Evolutionary conservation across 2,888 invertebrate species (phyloP).

Genomic region (Nasonovia ribisnigri): DNA sequence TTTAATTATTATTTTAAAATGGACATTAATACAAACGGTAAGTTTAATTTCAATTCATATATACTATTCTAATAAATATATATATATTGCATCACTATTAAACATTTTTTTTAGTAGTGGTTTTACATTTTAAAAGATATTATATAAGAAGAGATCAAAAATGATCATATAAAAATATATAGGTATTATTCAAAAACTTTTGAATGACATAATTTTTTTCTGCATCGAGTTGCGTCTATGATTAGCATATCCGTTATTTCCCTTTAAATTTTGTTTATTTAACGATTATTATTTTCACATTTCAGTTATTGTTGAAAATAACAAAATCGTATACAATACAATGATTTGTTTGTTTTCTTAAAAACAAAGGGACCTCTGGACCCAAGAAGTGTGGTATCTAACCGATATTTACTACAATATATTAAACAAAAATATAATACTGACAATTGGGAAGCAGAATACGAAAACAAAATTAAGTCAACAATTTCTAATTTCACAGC

Average conservation of each 20-base stretch:
- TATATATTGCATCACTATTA: neutral
- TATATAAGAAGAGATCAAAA: neutral
- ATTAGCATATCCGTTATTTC: slow-evolving; percentile 10
- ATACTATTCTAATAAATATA: neutral
- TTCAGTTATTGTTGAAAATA: slow-evolving; percentile 1
- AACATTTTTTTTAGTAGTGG: neutral
- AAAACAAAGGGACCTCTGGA: too few species aligned
- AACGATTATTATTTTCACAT: neutral
- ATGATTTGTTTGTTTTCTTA: too few species aligned
- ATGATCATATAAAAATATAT: neutral
- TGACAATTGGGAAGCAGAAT: too few species aligned
- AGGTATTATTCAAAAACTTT: neutral
- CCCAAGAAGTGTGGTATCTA: too few species aligned
- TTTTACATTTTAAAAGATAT: neutral
- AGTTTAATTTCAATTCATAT: neutral
- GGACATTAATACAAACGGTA: neutral
- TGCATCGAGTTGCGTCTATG: slow-evolving; percentile 15
- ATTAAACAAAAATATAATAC: too few species aligned
- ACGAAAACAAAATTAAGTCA: too few species aligned
- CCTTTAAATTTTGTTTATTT: slow-evolving; percentile 4
- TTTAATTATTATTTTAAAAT: neutral
- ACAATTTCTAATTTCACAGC: too few species aligned
- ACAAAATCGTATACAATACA: too few species aligned
- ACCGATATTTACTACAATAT: too few species aligned
- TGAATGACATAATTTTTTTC: neutral